phyloP scores from a whole-genome alignment of 2,888 invertebrate species.

The Seira sanloemensis region DNA sequence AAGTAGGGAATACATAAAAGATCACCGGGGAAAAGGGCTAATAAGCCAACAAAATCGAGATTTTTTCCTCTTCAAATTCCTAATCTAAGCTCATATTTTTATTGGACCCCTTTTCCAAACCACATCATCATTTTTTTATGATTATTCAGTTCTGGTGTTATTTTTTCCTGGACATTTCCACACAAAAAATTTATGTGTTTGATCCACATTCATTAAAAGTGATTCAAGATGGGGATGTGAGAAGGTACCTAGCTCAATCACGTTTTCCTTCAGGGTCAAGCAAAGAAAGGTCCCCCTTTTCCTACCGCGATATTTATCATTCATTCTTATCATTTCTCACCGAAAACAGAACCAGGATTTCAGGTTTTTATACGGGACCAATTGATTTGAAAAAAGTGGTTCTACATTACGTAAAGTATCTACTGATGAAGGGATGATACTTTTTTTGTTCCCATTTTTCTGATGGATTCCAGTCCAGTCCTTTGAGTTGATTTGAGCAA shows the following conservation, averaged over 20 bases:
- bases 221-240: no score
- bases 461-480: neutral
- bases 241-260: slow-evolving; percentile 56
- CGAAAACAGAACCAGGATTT: slow-evolving; percentile 50
- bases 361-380: slow-evolving; percentile 41
- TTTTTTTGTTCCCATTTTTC: neutral
- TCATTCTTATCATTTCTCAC: neutral
- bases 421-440: neutral
- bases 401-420: neutral
- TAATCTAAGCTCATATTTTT: neutral
- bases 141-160: slow-evolving; percentile 19
- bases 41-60: neutral
- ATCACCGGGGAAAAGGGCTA: slow-evolving; percentile 14
- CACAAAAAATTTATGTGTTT: neutral
- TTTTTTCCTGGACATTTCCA: neutral
- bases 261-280: slow-evolving; percentile 46
- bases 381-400: slow-evolving; percentile 44
- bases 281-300: slow-evolving; percentile 56
- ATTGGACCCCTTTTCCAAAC: neutral
- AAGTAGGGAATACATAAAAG: slow-evolving; percentile 33
- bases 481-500: neutral
- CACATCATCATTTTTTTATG: neutral
- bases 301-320: neutral
- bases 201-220: slow-evolving; percentile 35
- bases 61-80: neutral